Conservation (phyloP, 1,140 invertebrate genomes). For the Drosophila truncata region DNA sequence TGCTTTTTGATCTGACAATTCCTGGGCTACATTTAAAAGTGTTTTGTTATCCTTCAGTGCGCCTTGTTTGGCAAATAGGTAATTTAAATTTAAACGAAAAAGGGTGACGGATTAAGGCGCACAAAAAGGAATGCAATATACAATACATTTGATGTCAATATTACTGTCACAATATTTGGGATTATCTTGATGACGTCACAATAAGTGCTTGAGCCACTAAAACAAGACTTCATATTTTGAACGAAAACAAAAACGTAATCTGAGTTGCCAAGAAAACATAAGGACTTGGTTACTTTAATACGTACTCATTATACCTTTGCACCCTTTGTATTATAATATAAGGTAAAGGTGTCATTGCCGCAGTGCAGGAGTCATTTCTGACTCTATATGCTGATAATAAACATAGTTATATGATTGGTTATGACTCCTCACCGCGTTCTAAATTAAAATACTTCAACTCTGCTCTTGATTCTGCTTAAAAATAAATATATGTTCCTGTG, state of each 20-base stretch:
- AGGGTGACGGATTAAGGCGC: conserved; percentile 55
- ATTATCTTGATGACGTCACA: conserved; percentile 34
- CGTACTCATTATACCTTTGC: not conserved
- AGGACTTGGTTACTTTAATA: too few species aligned
- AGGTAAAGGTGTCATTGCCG: not conserved
- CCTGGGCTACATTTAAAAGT: conserved; percentile 73
- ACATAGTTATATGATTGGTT: too few species aligned
- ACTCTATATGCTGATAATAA: too few species aligned
- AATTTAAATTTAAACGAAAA: conserved; percentile 68
- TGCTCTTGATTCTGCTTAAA: too few species aligned
- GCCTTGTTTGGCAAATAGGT: conserved; percentile 75
- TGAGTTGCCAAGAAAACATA: too few species aligned
- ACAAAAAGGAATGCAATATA: conserved; percentile 35
- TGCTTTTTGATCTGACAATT: conserved; percentile 83
- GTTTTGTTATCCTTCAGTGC: conserved; percentile 75
- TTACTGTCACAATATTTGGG: conserved; percentile 73
- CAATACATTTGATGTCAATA: conserved; percentile 46
- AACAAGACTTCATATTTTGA: not conserved
- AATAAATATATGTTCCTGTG: too few species aligned
- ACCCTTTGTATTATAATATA: not conserved
- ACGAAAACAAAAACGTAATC: not conserved
- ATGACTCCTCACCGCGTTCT: too few species aligned
- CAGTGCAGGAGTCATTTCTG: not conserved
- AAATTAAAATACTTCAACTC: too few species aligned
- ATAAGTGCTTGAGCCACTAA: conserved; percentile 9